These are phyloP conservation scores for Aplysina aerophoba DNA, from an alignment of 37 sponge, comb jelly and placozoan genomes.

Conservation along the genomic window DNA sequence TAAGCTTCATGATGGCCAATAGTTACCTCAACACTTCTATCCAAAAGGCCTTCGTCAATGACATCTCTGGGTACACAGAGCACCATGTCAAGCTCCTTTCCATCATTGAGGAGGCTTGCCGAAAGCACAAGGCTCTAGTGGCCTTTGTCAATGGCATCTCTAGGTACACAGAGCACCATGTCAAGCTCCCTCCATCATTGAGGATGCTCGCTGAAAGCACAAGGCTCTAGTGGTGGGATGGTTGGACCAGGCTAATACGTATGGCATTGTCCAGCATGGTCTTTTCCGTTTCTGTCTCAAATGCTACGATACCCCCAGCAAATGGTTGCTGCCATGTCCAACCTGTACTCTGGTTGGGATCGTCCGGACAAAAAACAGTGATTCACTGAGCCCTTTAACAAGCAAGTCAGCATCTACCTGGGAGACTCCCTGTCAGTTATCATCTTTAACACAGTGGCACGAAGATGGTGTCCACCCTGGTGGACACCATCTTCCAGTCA, in stretches of 20 bases:
- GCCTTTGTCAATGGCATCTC: too few relatives aligned
- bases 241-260: constrained; percentile 40
- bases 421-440: constrained; percentile 33
- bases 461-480: constrained; percentile 33
- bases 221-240: background rate
- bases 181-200: background rate
- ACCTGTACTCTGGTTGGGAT: constrained; percentile 5
- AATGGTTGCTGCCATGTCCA: background rate
- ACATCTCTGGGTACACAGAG: background rate
- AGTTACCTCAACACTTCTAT: too few relatives aligned
- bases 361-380: too few relatives aligned
- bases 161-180: constrained; percentile 1
- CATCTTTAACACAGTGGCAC: constrained; percentile 47
- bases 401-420: constrained; percentile 10
- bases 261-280: constrained; percentile 37
- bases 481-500: background rate
- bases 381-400: background rate
- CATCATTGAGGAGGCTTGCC: constrained; percentile 7
- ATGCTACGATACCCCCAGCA: constrained; percentile 27
- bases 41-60: background rate
- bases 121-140: background rate
- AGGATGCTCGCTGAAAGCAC: constrained; percentile 20
- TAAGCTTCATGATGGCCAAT: background rate
- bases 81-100: constrained; percentile 5
- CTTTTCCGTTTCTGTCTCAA: constrained; percentile 5